Conservation (phyloP, 2,797 vertebrate species). For the Gymnothorax javanicus region DNA sequence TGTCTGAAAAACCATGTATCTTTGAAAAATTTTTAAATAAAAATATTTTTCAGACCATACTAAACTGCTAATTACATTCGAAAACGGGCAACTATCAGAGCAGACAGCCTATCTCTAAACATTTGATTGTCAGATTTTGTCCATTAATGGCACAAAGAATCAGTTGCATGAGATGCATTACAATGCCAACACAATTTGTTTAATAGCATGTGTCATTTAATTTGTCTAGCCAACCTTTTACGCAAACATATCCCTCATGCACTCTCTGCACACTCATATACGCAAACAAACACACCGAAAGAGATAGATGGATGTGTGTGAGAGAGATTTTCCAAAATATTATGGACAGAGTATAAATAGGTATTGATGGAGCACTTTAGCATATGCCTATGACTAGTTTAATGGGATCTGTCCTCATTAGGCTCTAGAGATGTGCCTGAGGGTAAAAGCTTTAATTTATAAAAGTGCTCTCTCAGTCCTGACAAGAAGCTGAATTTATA, state of each 20-base stretch:
- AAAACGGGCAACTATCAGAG: background rate
- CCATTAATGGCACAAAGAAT: background rate
- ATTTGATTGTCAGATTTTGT: background rate
- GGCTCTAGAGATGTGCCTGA: conserved; percentile 5
- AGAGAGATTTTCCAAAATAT: background rate
- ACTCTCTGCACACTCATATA: conserved; percentile 1
- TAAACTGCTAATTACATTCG: background rate
- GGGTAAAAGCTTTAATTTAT: conserved; percentile 7
- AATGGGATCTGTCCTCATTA: conserved; percentile 19
- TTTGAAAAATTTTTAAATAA: background rate
- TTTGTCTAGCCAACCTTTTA: background rate
- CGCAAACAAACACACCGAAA: conserved; percentile 32
- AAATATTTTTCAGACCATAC: background rate
- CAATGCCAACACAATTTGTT: background rate
- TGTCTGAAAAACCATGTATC: background rate
- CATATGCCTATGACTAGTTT: background rate
- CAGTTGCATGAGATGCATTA: background rate
- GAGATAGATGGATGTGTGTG: conserved; percentile 24
- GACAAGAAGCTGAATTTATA: background rate
- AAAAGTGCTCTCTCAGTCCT: conserved; percentile 8
- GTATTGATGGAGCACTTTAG: conserved; percentile 20
- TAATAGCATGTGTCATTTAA: background rate
- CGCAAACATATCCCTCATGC: background rate
- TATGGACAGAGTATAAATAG: conserved; percentile 8
- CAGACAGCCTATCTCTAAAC: background rate